A percentile compares a stretch with the other conserved stretches of the same genome.
phyloP scores from a whole-genome alignment of 2,888 invertebrate genomes.

The Tetropium fuscum region DNA sequence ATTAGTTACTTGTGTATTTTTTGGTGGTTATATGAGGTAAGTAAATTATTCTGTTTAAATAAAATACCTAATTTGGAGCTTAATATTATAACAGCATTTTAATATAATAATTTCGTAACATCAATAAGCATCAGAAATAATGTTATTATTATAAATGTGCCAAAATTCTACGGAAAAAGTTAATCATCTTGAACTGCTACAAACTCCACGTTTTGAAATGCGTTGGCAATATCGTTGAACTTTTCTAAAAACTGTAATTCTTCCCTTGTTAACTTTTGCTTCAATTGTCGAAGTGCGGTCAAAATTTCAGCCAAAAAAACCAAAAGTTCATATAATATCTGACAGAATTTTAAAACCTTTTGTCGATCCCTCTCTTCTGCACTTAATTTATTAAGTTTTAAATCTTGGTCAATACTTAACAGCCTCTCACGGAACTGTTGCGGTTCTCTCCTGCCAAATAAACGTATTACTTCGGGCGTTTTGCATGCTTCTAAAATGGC shows the following conservation, averaged over 20 bases:
- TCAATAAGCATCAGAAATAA: too few species aligned
- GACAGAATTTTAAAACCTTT: too few species aligned
- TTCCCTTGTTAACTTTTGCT: slow-evolving; percentile 66
- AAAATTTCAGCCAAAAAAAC: slow-evolving; percentile 68
- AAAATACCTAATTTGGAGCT: too few species aligned
- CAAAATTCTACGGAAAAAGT: too few species aligned
- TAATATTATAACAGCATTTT: too few species aligned
- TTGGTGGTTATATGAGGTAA: too few species aligned
- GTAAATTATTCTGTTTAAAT: too few species aligned
- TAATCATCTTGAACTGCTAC: slow-evolving; percentile 63
- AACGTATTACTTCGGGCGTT: slow-evolving; percentile 79
- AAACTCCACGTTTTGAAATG: slow-evolving; percentile 64
- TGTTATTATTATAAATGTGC: too few species aligned
- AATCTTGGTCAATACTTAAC: slow-evolving; percentile 71
- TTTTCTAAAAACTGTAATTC: slow-evolving; percentile 68
- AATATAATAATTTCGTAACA: too few species aligned
- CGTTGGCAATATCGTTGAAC: slow-evolving; percentile 61
- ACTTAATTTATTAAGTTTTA: slow-evolving; percentile 72
- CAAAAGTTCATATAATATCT: too few species aligned
- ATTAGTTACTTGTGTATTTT: too few species aligned
- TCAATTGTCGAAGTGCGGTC: slow-evolving; percentile 67
- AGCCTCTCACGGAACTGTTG: slow-evolving; percentile 73
- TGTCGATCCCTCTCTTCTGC: slow-evolving; percentile 67
- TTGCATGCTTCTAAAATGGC: slow-evolving; percentile 81
- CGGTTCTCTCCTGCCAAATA: slow-evolving; percentile 79